phyloP scores from a whole-genome alignment of 2,888 invertebrate species.

The Lysandra coridon region DNA sequence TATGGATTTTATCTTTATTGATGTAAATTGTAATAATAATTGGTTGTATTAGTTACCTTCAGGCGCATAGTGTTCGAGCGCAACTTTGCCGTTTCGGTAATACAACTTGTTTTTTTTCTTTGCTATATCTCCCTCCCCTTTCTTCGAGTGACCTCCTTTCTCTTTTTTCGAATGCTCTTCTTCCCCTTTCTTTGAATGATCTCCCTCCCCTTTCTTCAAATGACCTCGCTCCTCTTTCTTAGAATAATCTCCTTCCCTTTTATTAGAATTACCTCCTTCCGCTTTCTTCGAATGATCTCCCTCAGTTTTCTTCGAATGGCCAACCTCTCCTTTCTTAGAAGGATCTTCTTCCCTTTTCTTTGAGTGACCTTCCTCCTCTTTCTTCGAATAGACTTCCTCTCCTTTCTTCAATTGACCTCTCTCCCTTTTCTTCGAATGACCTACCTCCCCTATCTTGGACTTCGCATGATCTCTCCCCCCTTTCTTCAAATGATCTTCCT shows the following conservation, averaged over 20 bases:
- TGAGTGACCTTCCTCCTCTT: too few species aligned
- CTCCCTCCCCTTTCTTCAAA: neutral
- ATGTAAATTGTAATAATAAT: too few species aligned
- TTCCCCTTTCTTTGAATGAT: neutral
- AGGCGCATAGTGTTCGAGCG: slow-evolving; percentile 68
- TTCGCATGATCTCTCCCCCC: too few species aligned
- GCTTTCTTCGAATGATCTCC: neutral
- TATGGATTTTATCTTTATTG: too few species aligned
- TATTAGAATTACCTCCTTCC: neutral
- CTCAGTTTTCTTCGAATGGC: neutral
- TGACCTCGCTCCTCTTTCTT: neutral
- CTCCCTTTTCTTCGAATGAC: neutral
- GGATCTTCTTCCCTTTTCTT: too few species aligned
- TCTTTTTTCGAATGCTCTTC: neutral
- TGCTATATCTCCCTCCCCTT: neutral
- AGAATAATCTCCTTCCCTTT: neutral
- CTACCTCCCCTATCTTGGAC: neutral
- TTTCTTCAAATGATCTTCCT: neutral
- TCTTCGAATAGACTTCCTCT: too few species aligned
- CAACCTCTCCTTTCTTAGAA: neutral
- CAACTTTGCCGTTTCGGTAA: slow-evolving; percentile 64
- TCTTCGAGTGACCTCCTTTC: neutral
- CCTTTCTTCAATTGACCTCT: neutral
- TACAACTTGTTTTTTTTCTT: slow-evolving; percentile 30
- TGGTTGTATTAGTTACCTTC: slow-evolving; percentile 53